Evolutionary conservation across 2,797 vertebrate genomes (phyloP), one percentile per base, ranked within the genome.

Genomic region (Ptychadena robeensis): DNA sequence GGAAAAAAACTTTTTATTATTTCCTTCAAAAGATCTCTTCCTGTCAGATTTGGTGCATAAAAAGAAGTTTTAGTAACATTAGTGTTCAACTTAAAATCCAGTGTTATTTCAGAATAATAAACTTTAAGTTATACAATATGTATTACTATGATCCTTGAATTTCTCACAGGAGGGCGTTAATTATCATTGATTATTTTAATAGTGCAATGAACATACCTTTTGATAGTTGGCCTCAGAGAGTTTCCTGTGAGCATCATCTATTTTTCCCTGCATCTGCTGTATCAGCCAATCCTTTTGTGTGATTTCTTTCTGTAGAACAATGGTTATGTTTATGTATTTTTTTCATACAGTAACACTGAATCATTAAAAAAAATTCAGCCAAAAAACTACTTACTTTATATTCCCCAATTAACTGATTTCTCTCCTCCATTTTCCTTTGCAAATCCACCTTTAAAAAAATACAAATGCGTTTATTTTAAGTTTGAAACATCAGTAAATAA

Each of bases 381-480:
- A 11, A 10, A 66, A 14, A 44, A 18, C 37, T 27, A 25, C 35
- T 92, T 91, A 98, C 97, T 93, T 97, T 97, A 89, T 95, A 95
- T 85, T 98, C 97, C 32, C 90, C 91, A 89, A 96, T 92, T 31
- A 97, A 89, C 44, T 91, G 91, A 88, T 92, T 97, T 27, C 95
- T 93, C 82, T 99, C 98, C 12, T 99, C 98, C 27, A 98, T 89
- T 88, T 97, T 99, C 91, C 95, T 96, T 89, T 97, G 96, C 9
- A 98, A 92, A 86, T 99, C 97, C n/a, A 93, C 93, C 98, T 99
- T 7, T 70, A 69, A 86, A 81, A 80, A 85, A 22, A 83, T 83
- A 85, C 0, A 40, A 18, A 57, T 22, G 6, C 22, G 6, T 18
- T 44, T 15, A 44, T 12, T 44, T 44, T 18, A n/a, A n/a, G n/a